Evolutionary conservation across 1,140 invertebrate species (phyloP).

Genomic region (Lucilia cuprina): DNA sequence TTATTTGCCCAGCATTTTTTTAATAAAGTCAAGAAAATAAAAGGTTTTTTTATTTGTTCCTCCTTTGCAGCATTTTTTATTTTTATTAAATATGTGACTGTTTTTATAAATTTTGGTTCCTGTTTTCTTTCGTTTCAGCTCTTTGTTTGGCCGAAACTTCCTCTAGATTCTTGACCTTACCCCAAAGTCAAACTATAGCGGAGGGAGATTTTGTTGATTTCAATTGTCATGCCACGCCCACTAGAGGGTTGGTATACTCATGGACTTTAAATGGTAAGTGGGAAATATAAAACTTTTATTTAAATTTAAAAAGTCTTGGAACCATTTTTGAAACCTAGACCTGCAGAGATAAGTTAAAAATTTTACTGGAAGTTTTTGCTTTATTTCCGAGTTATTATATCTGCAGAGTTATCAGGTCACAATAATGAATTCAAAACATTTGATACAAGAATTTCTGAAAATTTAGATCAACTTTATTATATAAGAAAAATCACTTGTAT

Average conservation of each 20-base stretch:
- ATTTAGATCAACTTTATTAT: no score
- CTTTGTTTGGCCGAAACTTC: constrained; percentile 18
- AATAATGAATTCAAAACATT: no score
- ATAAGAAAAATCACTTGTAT: no score
- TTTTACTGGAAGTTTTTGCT: no score
- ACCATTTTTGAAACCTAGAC: no score
- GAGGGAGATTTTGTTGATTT: constrained; percentile 55
- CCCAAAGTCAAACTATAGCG: constrained; percentile 53
- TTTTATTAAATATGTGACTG: not conserved
- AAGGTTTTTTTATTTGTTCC: not conserved
- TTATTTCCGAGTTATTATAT: no score
- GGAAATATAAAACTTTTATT: not conserved
- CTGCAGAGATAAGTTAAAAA: no score
- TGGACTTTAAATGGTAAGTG: constrained; percentile 59
- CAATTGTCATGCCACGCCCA: constrained; percentile 50
- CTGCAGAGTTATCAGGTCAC: no score
- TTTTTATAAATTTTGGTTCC: not conserved
- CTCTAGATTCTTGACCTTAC: constrained; percentile 49
- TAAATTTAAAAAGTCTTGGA: no score
- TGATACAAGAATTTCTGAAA: no score
- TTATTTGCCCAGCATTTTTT: constrained; percentile 10
- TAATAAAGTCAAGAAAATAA: not conserved
- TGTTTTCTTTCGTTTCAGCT: not conserved
- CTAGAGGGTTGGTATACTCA: constrained; percentile 47
- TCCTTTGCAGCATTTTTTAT: not conserved